Evolutionary conservation across 2,113 vertebrate genomes (phyloP).

Genomic region (Phaethornis superciliosus): DNA sequence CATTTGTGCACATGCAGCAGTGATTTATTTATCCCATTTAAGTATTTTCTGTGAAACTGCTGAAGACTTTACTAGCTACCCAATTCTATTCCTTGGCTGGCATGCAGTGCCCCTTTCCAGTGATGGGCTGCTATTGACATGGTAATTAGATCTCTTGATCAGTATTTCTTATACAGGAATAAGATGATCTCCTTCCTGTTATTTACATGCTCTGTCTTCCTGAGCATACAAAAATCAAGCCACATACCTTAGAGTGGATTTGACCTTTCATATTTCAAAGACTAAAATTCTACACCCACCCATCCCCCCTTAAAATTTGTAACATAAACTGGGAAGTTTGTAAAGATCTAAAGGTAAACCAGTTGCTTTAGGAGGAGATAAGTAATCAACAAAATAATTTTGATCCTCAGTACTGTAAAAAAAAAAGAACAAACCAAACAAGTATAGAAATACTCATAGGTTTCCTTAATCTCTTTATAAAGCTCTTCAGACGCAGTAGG

Average conservation of each 20-base stretch:
- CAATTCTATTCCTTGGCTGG: neutral
- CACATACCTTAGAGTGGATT: neutral
- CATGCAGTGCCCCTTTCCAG: neutral
- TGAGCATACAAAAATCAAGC: neutral
- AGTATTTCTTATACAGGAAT: neutral
- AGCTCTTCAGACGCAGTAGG: conserved; percentile 12
- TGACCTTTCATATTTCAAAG: neutral
- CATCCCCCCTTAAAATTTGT: neutral
- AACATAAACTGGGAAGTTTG: neutral
- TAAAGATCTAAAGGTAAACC: neutral
- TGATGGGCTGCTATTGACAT: neutral
- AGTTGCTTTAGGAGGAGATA: neutral
- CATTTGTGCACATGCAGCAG: neutral
- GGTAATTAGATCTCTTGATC: neutral
- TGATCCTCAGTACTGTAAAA: neutral
- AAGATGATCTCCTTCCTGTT: neutral
- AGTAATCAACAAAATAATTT: neutral
- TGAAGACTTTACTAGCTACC: neutral
- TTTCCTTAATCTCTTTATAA: conserved; percentile 47
- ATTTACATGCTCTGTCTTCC: neutral
- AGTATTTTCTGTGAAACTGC: neutral
- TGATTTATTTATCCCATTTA: neutral
- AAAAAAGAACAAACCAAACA: neutral
- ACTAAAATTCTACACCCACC: neutral
- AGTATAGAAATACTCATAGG: neutral